Percentiles rank a stretch among this genome's conserved stretches.
Conservation (phyloP, 2,797 vertebrate species). For the Leuciscus waleckii region DNA sequence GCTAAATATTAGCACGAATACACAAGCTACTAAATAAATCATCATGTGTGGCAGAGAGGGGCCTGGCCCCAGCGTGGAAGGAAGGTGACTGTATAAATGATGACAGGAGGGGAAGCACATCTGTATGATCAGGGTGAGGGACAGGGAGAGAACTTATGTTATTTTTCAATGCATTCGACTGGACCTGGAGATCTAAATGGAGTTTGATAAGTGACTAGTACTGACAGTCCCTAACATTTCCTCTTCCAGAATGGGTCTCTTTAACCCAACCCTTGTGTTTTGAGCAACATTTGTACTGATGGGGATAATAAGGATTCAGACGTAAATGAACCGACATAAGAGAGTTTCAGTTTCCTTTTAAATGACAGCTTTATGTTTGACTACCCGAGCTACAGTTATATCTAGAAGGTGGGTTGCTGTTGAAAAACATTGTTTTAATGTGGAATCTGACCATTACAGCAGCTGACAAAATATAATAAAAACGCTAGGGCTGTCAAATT, state of each 20-base stretch:
- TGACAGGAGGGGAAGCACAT: constrained; percentile 58
- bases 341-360: constrained; percentile 18
- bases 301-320: constrained; percentile 19
- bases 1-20: background rate
- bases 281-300: background rate
- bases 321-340: constrained; percentile 6
- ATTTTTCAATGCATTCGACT: constrained; percentile 44
- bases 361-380: constrained; percentile 19
- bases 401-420: background rate
- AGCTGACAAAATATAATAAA: background rate
- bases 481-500: background rate
- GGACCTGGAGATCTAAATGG: background rate
- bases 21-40: constrained; percentile 25
- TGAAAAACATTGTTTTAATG: background rate
- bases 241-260: constrained; percentile 4
- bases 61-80: constrained; percentile 14
- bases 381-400: background rate
- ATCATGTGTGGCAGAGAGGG: background rate
- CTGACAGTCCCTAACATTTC: constrained; percentile 27
- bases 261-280: background rate
- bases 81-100: constrained; percentile 45
- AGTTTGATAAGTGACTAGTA: constrained; percentile 6
- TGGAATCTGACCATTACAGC: background rate
- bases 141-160: background rate
- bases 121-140: constrained; percentile 30